Conservation (phyloP, 2,797 vertebrate species). For the Tadarida brasiliensis region DNA sequence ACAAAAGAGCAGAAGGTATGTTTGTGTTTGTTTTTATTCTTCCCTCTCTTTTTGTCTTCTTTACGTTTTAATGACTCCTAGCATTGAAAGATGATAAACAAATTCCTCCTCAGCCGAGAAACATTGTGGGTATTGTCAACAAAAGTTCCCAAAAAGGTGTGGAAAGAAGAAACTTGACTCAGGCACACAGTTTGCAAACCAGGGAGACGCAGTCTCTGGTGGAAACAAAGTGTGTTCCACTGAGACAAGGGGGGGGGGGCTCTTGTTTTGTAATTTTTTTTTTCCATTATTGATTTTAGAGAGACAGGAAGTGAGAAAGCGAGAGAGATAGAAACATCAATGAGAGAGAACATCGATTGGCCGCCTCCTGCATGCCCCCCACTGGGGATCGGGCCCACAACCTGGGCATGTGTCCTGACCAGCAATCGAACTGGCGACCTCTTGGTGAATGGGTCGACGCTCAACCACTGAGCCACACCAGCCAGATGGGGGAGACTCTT, state of each 20-base stretch:
- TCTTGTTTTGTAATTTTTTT: too few relatives aligned
- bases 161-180: not conserved
- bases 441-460: too few relatives aligned
- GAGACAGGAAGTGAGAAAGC: too few relatives aligned
- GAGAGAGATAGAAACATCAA: too few relatives aligned
- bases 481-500: too few relatives aligned
- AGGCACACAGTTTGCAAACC: not conserved
- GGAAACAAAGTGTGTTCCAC: not conserved
- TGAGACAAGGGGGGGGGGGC: not conserved
- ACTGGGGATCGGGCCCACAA: too few relatives aligned
- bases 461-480: too few relatives aligned
- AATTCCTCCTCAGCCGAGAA: not conserved
- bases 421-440: too few relatives aligned
- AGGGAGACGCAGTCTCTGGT: not conserved
- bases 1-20: not conserved
- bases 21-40: not conserved
- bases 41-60: slow-evolving; percentile 35
- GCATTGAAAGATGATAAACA: not conserved
- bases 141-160: not conserved
- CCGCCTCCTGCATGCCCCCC: too few relatives aligned
- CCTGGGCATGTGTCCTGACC: too few relatives aligned
- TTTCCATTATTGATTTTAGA: too few relatives aligned
- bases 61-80: slow-evolving; percentile 11
- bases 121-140: not conserved
- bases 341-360: too few relatives aligned